Percentiles rank a stretch among this genome's conserved stretches.
These are phyloP conservation scores for Physocephala rufipes DNA, from an alignment of 2,888 invertebrate species.

Conservation along the genomic window DNA sequence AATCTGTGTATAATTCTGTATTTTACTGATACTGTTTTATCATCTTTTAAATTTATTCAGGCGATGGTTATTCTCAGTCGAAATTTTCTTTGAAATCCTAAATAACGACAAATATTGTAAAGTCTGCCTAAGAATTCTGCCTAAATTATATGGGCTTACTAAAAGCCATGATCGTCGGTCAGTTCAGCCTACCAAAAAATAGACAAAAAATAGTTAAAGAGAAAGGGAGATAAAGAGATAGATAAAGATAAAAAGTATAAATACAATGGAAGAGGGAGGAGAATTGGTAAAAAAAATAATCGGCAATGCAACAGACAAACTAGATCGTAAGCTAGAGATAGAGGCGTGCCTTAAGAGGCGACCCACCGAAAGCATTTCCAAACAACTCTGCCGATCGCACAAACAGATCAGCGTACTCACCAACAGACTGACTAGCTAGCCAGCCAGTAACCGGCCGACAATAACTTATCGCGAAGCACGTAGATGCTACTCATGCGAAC, in stretches of 20 bases:
- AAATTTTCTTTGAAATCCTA: background rate
- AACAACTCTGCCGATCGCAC: no score
- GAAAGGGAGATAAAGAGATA: background rate
- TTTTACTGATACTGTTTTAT: background rate
- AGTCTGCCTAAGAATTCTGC: background rate
- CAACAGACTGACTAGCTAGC: no score
- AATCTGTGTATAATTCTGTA: background rate
- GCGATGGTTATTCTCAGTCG: background rate
- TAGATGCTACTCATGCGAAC: no score
- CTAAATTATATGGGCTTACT: background rate
- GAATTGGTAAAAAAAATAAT: no score
- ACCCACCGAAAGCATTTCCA: slow-evolving; percentile 1
- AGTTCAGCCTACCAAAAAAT: background rate
- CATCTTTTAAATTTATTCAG: background rate
- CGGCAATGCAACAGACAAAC: slow-evolving; percentile 45
- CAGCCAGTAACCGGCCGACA: no score
- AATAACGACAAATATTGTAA: background rate
- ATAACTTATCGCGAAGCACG: no score
- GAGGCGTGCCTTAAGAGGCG: slow-evolving; percentile 58
- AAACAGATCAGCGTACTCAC: no score
- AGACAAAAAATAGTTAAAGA: background rate
- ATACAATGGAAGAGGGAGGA: background rate
- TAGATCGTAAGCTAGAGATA: slow-evolving; percentile 63
- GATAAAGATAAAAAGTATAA: no score
- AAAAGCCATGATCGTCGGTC: no score